phyloP scores from a whole-genome alignment of 1,140 invertebrate genomes.

The Megalopta genalis region DNA sequence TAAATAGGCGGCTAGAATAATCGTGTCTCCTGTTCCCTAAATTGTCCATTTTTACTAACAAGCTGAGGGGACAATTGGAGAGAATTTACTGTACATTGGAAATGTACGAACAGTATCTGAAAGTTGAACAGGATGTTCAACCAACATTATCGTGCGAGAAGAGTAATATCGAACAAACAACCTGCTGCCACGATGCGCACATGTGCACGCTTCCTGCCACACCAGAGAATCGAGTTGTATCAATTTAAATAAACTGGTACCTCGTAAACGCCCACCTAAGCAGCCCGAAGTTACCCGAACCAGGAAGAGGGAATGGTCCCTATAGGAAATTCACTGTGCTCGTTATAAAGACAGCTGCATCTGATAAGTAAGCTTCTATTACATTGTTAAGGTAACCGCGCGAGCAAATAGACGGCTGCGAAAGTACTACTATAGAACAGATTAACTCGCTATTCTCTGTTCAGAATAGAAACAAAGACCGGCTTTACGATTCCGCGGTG shows the following conservation, averaged over 20 bases:
- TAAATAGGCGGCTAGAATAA: no score
- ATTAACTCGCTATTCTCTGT: background rate
- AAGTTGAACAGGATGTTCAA: no score
- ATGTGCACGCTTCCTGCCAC: constrained; percentile 17
- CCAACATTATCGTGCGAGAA: no score
- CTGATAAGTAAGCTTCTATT: background rate
- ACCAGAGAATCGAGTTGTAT: constrained; percentile 23
- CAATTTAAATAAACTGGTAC: constrained; percentile 43
- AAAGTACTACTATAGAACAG: background rate
- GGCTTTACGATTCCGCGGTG: background rate
- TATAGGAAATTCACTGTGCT: constrained; percentile 16
- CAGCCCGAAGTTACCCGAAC: constrained; percentile 5
- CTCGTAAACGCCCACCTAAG: constrained; percentile 38
- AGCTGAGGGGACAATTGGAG: no score
- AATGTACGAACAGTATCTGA: no score
- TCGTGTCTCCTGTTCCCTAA: no score
- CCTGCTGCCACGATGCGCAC: constrained; percentile 15
- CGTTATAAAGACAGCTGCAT: constrained; percentile 4
- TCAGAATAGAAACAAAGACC: background rate
- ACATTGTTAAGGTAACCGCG: background rate
- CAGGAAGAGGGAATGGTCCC: constrained; percentile 13
- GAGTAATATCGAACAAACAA: background rate
- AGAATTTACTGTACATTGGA: no score
- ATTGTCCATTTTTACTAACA: no score
- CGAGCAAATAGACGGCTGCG: background rate